phyloP scores from a whole-genome alignment of 2,888 invertebrate species.

The Leptopilina syphax region DNA sequence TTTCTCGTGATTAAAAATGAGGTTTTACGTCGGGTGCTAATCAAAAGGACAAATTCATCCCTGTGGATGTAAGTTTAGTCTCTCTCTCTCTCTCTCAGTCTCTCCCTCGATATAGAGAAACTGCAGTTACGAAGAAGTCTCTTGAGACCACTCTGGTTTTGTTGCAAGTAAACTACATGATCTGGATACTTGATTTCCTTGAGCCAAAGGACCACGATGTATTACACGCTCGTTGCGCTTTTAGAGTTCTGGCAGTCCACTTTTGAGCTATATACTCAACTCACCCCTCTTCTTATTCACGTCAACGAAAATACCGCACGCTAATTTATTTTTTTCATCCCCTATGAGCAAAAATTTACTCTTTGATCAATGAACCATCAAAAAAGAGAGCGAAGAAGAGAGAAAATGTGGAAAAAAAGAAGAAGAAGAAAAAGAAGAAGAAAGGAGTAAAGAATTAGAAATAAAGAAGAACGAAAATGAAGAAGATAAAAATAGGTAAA shows the following conservation, averaged over 20 bases:
- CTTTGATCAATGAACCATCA: background rate
- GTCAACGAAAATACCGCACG: background rate
- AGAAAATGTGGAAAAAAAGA: too few relatives aligned
- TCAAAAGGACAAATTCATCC: constrained; percentile 23
- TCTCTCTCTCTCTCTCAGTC: too few relatives aligned
- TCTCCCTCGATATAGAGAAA: constrained; percentile 2
- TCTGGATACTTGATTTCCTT: constrained; percentile 64
- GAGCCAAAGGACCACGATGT: constrained; percentile 57
- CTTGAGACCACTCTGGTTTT: constrained; percentile 52
- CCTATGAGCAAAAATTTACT: background rate
- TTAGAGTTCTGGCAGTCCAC: constrained; percentile 10
- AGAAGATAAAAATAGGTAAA: too few relatives aligned
- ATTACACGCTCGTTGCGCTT: constrained; percentile 61
- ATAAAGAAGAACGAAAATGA: too few relatives aligned
- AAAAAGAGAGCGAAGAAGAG: too few relatives aligned
- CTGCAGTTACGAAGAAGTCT: constrained; percentile 49
- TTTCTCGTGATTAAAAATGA: background rate
- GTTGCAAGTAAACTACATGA: constrained; percentile 61
- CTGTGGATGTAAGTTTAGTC: background rate
- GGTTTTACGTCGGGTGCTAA: constrained; percentile 7
- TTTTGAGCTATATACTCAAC: background rate
- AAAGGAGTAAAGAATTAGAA: too few relatives aligned
- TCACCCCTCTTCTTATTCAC: constrained; percentile 7
- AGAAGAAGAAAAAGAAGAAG: background rate
- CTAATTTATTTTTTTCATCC: background rate